Evolutionary conservation across 1,140 invertebrate species (phyloP).

Genomic region (Melitaea cinxia): DNA sequence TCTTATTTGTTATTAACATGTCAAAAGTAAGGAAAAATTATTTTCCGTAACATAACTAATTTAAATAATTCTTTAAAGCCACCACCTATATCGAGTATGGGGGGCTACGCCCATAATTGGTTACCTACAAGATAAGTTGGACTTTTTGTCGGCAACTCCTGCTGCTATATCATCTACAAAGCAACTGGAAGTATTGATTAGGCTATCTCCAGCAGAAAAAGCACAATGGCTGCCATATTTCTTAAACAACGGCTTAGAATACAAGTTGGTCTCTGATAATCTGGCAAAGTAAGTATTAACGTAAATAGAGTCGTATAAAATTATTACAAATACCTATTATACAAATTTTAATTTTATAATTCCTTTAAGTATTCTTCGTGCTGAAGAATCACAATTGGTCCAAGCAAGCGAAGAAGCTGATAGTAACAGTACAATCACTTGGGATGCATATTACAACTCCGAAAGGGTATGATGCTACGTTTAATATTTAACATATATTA

Average conservation of each 20-base stretch:
- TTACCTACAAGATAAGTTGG: constrained; percentile 52
- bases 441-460: constrained; percentile 62
- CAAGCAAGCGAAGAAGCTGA: constrained; percentile 38
- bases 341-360: not conserved
- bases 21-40: too few species aligned
- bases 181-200: constrained; percentile 59
- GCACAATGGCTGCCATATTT: constrained; percentile 63
- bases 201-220: constrained; percentile 60
- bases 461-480: constrained; percentile 50
- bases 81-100: constrained; percentile 58
- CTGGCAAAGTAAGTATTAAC: constrained; percentile 62
- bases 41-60: too few species aligned
- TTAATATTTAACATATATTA: not conserved
- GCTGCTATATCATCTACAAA: constrained; percentile 46
- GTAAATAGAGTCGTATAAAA: not conserved
- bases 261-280: constrained; percentile 60
- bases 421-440: constrained; percentile 53
- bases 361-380: constrained; percentile 57
- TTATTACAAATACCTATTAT: not conserved
- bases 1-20: too few species aligned
- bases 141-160: constrained; percentile 60
- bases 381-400: constrained; percentile 52
- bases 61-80: constrained; percentile 43
- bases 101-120: constrained; percentile 50
- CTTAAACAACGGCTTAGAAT: constrained; percentile 48